Conservation (phyloP, 1,140 invertebrate species). For the Bradynema listronoti region DNA sequence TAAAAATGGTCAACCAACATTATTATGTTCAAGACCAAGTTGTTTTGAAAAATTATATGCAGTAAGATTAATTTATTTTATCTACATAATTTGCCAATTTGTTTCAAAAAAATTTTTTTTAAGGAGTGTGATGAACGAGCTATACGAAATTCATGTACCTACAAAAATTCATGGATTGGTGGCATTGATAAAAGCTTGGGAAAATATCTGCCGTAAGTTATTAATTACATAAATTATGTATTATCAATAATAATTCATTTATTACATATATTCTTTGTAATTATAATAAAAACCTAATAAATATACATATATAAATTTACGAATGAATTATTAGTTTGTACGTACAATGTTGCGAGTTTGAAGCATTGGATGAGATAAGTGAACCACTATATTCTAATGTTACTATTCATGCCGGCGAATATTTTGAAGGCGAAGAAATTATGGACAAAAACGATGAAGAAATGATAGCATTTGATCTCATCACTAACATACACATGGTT, state of each 20-base stretch:
- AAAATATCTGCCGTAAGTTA: conserved; percentile 44
- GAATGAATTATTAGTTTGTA: conserved; percentile 31
- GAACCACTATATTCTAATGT: conserved; percentile 46
- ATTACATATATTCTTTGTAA: neutral
- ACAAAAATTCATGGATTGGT: conserved; percentile 46
- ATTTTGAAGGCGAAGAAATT: conserved; percentile 55
- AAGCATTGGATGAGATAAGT: conserved; percentile 34
- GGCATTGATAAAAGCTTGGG: conserved; percentile 48
- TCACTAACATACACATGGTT: conserved; percentile 39
- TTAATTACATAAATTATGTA: neutral
- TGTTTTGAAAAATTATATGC: conserved; percentile 56
- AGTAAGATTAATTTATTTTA: conserved; percentile 30
- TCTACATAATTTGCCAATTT: neutral
- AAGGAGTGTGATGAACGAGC: conserved; percentile 54
- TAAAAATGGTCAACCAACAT: conserved; percentile 44
- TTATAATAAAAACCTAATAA: neutral
- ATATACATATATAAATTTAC: conserved; percentile 2
- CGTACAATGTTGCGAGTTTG: conserved; percentile 53
- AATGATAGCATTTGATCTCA: conserved; percentile 44
- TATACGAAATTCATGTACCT: conserved; percentile 31
- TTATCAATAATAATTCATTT: neutral
- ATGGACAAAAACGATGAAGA: conserved; percentile 44
- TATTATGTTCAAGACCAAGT: conserved; percentile 49
- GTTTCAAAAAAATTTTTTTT: conserved; percentile 12
- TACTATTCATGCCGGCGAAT: conserved; percentile 42